phyloP scores from a whole-genome alignment of 2,888 invertebrate genomes.

The Hirtodrosophila cameraria region DNA sequence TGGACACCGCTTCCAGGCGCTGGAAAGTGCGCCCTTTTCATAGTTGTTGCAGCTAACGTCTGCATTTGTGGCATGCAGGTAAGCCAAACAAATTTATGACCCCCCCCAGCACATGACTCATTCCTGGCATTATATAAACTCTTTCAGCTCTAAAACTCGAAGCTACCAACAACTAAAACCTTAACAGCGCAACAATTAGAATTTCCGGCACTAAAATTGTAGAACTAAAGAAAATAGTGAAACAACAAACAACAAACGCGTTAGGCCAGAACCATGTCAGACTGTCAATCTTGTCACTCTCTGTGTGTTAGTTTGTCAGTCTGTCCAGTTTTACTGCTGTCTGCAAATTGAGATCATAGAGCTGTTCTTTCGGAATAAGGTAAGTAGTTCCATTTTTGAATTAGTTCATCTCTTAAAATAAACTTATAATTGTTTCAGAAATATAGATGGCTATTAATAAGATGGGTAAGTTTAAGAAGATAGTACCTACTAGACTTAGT shows the following conservation, averaged over 20 bases:
- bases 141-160: slow-evolving; percentile 12
- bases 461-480: no score
- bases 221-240: slow-evolving; percentile 30
- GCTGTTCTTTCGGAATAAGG: no score
- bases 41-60: slow-evolving; percentile 32
- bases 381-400: no score
- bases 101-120: slow-evolving; percentile 47
- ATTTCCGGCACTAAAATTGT: slow-evolving; percentile 70
- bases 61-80: slow-evolving; percentile 45
- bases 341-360: slow-evolving; percentile 15
- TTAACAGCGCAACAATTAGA: slow-evolving; percentile 67
- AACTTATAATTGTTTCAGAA: no score
- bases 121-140: slow-evolving; percentile 30
- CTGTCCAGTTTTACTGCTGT: slow-evolving; percentile 29
- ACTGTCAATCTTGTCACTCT: slow-evolving; percentile 16
- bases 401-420: no score
- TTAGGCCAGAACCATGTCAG: slow-evolving; percentile 72
- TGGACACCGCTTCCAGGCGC: slow-evolving; percentile 46
- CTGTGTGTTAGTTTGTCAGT: slow-evolving; percentile 18
- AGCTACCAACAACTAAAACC: no score
- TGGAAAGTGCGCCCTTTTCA: no score
- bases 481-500: no score
- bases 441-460: no score
- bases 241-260: slow-evolving; percentile 55
- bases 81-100: slow-evolving; percentile 33